These are phyloP conservation scores for Anodontia alba DNA, from an alignment of 2,888 invertebrate genomes.

Conservation along the genomic window DNA sequence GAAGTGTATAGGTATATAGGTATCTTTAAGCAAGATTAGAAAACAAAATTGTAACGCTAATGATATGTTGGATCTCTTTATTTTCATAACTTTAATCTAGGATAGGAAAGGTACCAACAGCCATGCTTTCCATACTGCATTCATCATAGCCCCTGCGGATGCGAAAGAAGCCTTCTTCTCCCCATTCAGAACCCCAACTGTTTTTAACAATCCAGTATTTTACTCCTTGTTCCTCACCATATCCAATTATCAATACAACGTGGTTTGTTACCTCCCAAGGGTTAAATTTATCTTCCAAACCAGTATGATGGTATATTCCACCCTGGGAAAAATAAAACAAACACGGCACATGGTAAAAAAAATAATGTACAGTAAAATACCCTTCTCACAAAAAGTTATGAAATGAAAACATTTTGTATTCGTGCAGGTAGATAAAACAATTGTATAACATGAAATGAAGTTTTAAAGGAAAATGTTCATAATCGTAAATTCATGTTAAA, in stretches of 20 bases:
- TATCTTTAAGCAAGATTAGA: no score
- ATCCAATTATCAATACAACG: conserved; percentile 85
- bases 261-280: conserved; percentile 85
- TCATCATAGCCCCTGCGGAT: conserved; percentile 80
- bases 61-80: no score
- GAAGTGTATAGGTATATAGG: no score
- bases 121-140: conserved; percentile 81
- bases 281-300: conserved; percentile 80
- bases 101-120: conserved; percentile 46
- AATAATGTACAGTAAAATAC: no score
- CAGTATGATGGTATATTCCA: conserved; percentile 85
- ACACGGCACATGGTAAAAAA: not conserved
- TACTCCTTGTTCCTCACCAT: conserved; percentile 82
- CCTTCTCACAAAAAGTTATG: no score
- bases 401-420: not conserved
- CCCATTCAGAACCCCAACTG: conserved; percentile 82
- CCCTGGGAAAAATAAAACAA: conserved; percentile 39
- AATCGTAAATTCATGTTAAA: no score
- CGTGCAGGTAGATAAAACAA: not conserved
- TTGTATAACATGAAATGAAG: no score
- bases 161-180: conserved; percentile 80
- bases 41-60: no score
- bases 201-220: conserved; percentile 84
- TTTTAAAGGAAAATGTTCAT: no score
- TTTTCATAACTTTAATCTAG: no score